Base-by-base conservation (phyloP, 2,113 vertebrate species). In the Callionymus lyra region DNA sequence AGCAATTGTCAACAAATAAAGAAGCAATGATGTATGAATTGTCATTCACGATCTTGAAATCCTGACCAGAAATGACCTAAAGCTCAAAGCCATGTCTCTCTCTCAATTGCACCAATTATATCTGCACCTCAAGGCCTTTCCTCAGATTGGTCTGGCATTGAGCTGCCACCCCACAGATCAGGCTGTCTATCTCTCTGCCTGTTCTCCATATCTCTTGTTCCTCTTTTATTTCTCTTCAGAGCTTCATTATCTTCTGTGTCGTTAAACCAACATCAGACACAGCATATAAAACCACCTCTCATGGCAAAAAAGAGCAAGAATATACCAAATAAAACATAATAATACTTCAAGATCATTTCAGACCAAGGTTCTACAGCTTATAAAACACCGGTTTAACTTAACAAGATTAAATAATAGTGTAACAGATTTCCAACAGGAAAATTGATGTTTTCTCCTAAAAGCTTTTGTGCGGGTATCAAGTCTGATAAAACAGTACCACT, bases 391-490 rank as follows among this genome's bases (percentile, higher is more conserved):
- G 21, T 4, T 27, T 27, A 5, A 27, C 8, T 4, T 5, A 27
- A 27, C 21, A 27, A 27, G 8, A 27, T 27, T 27, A 4, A 27
- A 5, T 8, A 4, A 8, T 8, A 27, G 21, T 27, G 21, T 5
- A 27, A 27, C n/a, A 27, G 21, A 27, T 8, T 27, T 27, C 21
- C 4, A 27, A 27, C 21, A 27, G 8, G 61, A 59, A 70, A 79
- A 82, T 72, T 72, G 82, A 85, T 74, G 85, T 85, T 85, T 85
- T 87, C 87, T 84, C 68, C 62, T 79, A 85, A 85, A 70, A 54
- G 54, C 58, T 63, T 76, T 77, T 79, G 72, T 76, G 8, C 21
- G 75, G 72, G 81, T 79, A 84, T 79, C 80, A 72, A 82, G 81
- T 85, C 85, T 84, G 84, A 87, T 85, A 80, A 82, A 87, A 81